These are phyloP conservation scores for Athrips mouffetella DNA, from an alignment of 2,888 invertebrate species.

Conservation along the genomic window DNA sequence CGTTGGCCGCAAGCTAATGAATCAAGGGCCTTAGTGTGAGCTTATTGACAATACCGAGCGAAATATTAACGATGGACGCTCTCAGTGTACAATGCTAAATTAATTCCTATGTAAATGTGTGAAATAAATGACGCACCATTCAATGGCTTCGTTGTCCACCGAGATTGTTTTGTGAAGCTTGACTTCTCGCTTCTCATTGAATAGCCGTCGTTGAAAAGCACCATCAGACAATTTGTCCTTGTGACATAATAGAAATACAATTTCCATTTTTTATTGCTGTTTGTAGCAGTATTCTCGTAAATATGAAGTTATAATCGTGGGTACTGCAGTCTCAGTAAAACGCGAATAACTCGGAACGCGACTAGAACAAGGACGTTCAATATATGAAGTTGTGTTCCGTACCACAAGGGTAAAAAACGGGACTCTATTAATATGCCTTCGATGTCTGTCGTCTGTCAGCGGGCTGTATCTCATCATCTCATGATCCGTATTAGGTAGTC, in stretches of 20 bases:
- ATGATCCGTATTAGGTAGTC: too few species aligned
- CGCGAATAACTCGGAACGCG: not conserved
- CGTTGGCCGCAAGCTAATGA: slow-evolving; percentile 71
- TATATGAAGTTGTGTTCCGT: not conserved
- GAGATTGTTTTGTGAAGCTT: slow-evolving; percentile 32
- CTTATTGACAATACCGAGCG: slow-evolving; percentile 68
- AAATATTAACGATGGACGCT: slow-evolving; percentile 61
- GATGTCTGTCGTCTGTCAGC: not conserved
- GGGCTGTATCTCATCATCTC: too few species aligned
- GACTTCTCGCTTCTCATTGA: slow-evolving; percentile 31
- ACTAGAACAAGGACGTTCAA: not conserved
- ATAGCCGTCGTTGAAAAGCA: slow-evolving; percentile 29
- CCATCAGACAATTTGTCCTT: slow-evolving; percentile 40
- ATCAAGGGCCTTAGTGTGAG: slow-evolving; percentile 63
- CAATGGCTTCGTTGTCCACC: slow-evolving; percentile 34
- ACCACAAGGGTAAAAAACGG: not conserved
- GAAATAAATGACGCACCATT: slow-evolving; percentile 54
- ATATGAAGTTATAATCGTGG: not conserved
- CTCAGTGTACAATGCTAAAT: slow-evolving; percentile 58
- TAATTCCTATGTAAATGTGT: slow-evolving; percentile 69
- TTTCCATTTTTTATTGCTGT: slow-evolving; percentile 24
- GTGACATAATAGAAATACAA: slow-evolving; percentile 32
- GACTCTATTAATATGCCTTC: not conserved
- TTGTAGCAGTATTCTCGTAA: slow-evolving; percentile 15
- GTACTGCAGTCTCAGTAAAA: not conserved